Evolutionary conservation across 2,888 invertebrate genomes (phyloP), one percentile per base, ranked within the genome.

Genomic region (Neoascia interrupta): DNA sequence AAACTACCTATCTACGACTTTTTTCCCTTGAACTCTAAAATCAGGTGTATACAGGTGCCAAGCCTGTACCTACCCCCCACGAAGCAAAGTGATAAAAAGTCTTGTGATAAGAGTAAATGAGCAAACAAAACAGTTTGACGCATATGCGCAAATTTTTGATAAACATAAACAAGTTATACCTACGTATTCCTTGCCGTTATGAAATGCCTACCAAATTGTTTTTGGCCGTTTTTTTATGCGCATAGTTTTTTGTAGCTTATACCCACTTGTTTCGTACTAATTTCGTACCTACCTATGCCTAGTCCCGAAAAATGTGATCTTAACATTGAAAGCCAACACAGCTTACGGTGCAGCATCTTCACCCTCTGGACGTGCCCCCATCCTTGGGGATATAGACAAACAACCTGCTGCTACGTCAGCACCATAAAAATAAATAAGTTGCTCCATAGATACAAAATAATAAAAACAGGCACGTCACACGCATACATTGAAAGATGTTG

Each of bases 11-110:
- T n/a, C n/a, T n/a, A n/a, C n/a, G n/a, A n/a, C n/a, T n/a, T n/a
- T n/a, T n/a, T n/a, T n/a, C n/a, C n/a, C n/a, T n/a, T n/a, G n/a
- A n/a, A n/a, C n/a, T n/a, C n/a, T n/a, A n/a, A n/a, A n/a, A n/a
- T 18, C 11, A 19, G 41, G 34, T n/a, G n/a, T 15, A n/a, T 45
- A 58, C n/a, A n/a, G n/a, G n/a, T n/a, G n/a, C n/a, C n/a, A n/a
- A n/a, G n/a, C n/a, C 26, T 26, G 31, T n/a, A n/a, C 8, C 10
- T 31, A n/a, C 61, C 61, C 61, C 61, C 61, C 47, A n/a, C 61
- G 28, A 61, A 61, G 26, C 5, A 8, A 47, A 47, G 11, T 61
- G 49, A 61, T 49, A 61, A 61, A 37, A 39, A n/a, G n/a, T n/a
- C n/a, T 8, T 28, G 15, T 37, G 37, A 61, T 49, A 61, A 26